Evolutionary conservation across 2,797 vertebrate genomes (phyloP), one percentile per base, ranked within the genome.

Genomic region (Lepidocolaptes lacrymiger): DNA sequence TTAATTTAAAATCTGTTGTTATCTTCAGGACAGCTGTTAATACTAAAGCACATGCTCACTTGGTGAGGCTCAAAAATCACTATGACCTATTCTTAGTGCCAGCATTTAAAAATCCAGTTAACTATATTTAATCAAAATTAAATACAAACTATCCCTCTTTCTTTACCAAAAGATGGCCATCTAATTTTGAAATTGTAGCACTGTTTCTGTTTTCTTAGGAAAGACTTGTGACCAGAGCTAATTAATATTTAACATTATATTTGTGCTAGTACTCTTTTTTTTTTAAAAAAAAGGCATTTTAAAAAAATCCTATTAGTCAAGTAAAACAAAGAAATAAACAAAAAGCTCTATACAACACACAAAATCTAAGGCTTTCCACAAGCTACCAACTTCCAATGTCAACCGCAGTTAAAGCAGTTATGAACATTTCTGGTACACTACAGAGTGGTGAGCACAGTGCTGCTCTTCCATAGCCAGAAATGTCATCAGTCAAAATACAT

Each of bases 1-100:
- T 80, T 71, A 63, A 80, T 77, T 90, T 86, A 86, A 94, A 84
- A 76, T 76, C 48, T 54, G 30, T 62, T 91, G 66, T 66, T 93
- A 51, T 79, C 51, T 92, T 87, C 71, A 92, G 67, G 74, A 91
- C 58, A 89, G 23, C 14, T 48, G 17, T 82, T 88, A 85, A 69
- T 79, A 54, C 12, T 11, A 10, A 41, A 37, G 30, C 24, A 58
- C 17, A 17, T 14, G 41, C 44, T 74, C 9, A 55, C n/a, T 24
- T 59, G 11, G 49, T 68, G n/a, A 80, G 93, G 64, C 39, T 80
- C 8, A 1, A 51, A 89, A 91, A 95, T 91, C 88, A 55, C 3
- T 92, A 55, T 64, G 36, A 52, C 16, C 48, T 73, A 14, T 59
- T 91, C 66, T 76, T 79, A 66, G 11, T 66, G 37, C 19, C 55